A percentile compares a stretch with the other conserved stretches of the same genome.
Conservation (phyloP, 2,113 vertebrate genomes). For the Manacus vitellinus region DNA sequence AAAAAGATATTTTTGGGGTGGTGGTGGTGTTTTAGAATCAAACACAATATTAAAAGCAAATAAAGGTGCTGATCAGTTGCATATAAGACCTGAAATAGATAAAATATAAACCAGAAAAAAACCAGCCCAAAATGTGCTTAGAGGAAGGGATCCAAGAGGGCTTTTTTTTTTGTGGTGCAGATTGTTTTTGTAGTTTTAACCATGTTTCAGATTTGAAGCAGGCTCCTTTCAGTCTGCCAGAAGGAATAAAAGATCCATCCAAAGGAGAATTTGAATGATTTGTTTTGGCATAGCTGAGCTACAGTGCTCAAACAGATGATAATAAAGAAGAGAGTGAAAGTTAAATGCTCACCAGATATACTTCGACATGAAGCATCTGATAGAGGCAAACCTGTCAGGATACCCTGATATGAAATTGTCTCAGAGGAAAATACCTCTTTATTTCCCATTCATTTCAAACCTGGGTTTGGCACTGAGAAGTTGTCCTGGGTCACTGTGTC, state of each 20-base stretch:
- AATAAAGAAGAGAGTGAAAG: background rate
- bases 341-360: background rate
- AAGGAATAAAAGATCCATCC: background rate
- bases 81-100: background rate
- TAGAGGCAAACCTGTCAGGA: background rate
- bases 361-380: background rate
- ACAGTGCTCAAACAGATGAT: background rate
- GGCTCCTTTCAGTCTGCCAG: conserved; percentile 12
- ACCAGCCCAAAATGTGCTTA: background rate
- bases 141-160: background rate
- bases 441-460: background rate
- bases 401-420: background rate
- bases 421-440: background rate
- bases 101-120: background rate
- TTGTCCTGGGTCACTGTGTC: background rate
- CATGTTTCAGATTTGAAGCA: background rate
- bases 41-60: background rate
- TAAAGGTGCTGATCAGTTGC: background rate
- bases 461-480: background rate
- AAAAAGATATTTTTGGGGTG: background rate
- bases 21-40: background rate
- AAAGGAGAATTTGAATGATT: background rate
- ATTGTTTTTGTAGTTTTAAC: conserved; percentile 16
- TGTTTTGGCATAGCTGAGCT: background rate
- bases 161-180: background rate